phyloP scores from a whole-genome alignment of 2,888 invertebrate species.

The Druceiella hillmani region DNA sequence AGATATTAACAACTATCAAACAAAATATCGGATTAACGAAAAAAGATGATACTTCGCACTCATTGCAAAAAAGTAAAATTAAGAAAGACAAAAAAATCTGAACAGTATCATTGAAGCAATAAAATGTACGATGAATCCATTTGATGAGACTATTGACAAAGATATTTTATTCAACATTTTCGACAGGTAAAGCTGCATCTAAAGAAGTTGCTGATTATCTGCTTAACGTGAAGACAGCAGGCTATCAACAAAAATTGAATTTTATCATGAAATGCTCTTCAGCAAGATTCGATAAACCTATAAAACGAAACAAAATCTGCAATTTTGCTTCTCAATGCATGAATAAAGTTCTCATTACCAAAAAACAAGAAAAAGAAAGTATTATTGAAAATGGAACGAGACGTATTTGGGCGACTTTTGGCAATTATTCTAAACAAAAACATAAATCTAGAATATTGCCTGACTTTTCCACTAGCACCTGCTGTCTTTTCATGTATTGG shows the following conservation, averaged over 20 bases:
- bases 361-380: conserved; percentile 23
- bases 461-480: conserved; percentile 26
- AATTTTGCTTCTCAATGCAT: conserved; percentile 29
- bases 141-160: no score
- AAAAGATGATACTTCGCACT: conserved; percentile 24
- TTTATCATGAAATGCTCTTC: conserved; percentile 25
- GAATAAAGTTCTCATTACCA: conserved; percentile 20
- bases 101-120: no score
- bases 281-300: conserved; percentile 26
- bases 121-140: no score
- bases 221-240: conserved; percentile 23
- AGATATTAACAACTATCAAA: conserved; percentile 22
- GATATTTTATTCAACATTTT: conserved; percentile 26
- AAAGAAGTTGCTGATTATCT: conserved; percentile 27
- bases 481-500: conserved; percentile 10
- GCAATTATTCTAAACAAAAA: conserved; percentile 27
- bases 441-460: conserved; percentile 26
- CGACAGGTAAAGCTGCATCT: conserved; percentile 29
- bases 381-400: conserved; percentile 28
- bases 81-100: conserved; percentile 24
- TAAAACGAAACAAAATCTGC: conserved; percentile 24
- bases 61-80: conserved; percentile 21
- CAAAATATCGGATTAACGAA: conserved; percentile 19
- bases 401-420: conserved; percentile 23
- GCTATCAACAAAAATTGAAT: conserved; percentile 22